Evolutionary conservation across 2,113 vertebrate genomes (phyloP).

Genomic region (Heterochromis multidens): DNA sequence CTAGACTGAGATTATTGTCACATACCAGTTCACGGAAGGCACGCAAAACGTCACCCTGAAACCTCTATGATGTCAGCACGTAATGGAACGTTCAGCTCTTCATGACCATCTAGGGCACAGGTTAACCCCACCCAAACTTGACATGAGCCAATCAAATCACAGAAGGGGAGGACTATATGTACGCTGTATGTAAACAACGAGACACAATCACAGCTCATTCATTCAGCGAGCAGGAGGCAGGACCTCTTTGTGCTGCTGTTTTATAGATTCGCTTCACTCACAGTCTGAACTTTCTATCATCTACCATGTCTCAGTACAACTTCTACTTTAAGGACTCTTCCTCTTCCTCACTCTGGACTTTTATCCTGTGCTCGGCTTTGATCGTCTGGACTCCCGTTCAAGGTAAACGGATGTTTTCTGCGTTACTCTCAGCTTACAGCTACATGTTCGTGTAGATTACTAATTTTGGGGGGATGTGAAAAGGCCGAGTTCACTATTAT

Average conservation of each 20-base stretch:
- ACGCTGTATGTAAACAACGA: too few relatives aligned
- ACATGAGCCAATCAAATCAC: too few relatives aligned
- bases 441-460: rapidly evolving
- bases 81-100: too few relatives aligned
- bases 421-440: background rate
- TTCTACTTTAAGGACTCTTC: background rate
- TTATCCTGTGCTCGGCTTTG: background rate
- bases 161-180: too few relatives aligned
- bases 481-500: rapidly evolving
- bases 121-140: too few relatives aligned
- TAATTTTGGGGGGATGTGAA: background rate
- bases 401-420: rapidly evolving
- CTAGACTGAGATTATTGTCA: rapidly evolving
- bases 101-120: too few relatives aligned
- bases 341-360: rapidly evolving
- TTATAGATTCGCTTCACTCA: background rate
- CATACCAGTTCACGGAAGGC: rapidly evolving
- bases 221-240: too few relatives aligned
- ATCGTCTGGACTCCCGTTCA: background rate
- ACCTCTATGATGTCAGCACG: background rate
- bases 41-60: rapidly evolving
- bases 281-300: rapidly evolving
- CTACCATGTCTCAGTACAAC: background rate
- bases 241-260: too few relatives aligned
- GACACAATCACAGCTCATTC: too few relatives aligned